Conservation (phyloP, 2,113 vertebrate species). For the Petroica traversi region DNA sequence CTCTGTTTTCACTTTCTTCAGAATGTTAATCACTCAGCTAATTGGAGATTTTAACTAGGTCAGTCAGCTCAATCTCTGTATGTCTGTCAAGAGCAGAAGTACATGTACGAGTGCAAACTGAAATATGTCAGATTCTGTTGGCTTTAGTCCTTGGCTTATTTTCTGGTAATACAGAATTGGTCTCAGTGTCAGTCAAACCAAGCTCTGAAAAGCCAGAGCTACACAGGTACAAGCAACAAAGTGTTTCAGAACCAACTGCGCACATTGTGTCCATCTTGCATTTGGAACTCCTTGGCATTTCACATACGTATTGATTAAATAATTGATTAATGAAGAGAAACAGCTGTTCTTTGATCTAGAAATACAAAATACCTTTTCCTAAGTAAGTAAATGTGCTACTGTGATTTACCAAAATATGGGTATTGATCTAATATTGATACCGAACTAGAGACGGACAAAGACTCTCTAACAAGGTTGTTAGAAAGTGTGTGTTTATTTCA, state of each 20-base stretch:
- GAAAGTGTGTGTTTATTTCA: too few species aligned
- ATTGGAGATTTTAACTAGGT: not conserved
- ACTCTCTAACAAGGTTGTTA: too few species aligned
- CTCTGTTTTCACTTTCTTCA: not conserved
- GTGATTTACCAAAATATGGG: too few species aligned
- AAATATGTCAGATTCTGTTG: not conserved
- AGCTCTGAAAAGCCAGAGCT: not conserved
- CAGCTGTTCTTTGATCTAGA: not conserved
- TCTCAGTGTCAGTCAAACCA: not conserved
- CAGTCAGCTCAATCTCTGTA: not conserved
- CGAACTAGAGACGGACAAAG: too few species aligned
- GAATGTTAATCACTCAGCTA: not conserved
- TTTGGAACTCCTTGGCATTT: not conserved
- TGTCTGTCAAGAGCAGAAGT: not conserved
- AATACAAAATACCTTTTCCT: not conserved
- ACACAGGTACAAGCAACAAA: rapidly evolving
- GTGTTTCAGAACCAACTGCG: not conserved
- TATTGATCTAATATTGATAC: too few species aligned
- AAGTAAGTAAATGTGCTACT: not conserved
- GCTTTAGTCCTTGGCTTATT: not conserved
- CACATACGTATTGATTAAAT: not conserved
- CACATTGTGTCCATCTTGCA: not conserved
- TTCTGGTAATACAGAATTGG: not conserved
- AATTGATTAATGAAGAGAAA: not conserved
- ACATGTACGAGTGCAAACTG: not conserved